Base-by-base conservation (phyloP, 1,140 invertebrate species). In the Diprion similis region DNA sequence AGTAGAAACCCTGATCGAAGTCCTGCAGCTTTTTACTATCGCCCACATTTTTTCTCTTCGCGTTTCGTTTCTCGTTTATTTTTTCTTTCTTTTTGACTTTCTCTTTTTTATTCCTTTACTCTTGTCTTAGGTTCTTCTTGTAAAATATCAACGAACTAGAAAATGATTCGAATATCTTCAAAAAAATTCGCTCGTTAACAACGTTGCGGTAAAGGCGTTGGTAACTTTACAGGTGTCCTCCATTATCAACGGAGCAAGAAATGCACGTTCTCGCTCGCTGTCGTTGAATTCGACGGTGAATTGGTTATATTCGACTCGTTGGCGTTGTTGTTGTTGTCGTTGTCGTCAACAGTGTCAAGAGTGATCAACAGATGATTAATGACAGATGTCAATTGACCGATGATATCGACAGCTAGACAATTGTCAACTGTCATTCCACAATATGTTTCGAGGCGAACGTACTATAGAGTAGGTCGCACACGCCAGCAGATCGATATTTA, bases 401-500 rank as follows among this genome's bases (percentile, higher is more conserved):
- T 59, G 11, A 59, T 59, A 13, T 4, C 51, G 51, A 15, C n/a
- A 13, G 11, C n/a, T 13, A 4, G 10, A 68, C 66, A 4, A 0
- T 45, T 19, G 66, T 68, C 66, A 68, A 68, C 66, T 68, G 66
- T 68, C 66, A 68, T 18, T 18, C 37, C 69, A 70, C 69, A 46
- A 70, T 19, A 24, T 70, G 46, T 48, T 48, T 70, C 24, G 15
- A 15, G n/a, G 15, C 73, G 72, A 65, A 72, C 51, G 68, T 46
- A 71, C 68, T 78, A 77, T 77, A 70, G 78, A 51, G 51, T 59
- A 68, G 74, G 71, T 78, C 77, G 77, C 79, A 76, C 77, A 76
- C 76, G 77, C 76, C 73, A 81, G 51, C 11, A 83, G 83, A 84
- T 84, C 82, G 83, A 84, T 84, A 84, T 80, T 84, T 80, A 82